Percentiles rank a stretch among this genome's conserved stretches.
These are phyloP conservation scores for Liopterus haemorrhoidalis DNA, from an alignment of 2,888 invertebrate genomes.

Conservation along the genomic window DNA sequence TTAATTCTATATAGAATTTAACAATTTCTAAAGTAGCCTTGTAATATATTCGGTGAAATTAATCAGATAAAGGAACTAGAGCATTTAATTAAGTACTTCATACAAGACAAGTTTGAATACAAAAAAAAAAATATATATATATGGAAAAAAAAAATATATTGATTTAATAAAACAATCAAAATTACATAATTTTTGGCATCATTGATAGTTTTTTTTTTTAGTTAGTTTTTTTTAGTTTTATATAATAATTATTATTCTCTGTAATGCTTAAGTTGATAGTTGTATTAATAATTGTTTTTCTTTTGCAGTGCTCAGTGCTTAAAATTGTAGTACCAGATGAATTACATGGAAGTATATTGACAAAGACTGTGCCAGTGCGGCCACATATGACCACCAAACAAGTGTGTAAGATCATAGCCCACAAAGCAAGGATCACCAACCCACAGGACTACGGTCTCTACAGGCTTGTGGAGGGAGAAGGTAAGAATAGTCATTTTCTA, in stretches of 20 bases:
- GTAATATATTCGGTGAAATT: no score
- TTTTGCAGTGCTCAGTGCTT: conserved; percentile 61
- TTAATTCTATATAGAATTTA: no score
- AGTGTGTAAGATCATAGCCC: conserved; percentile 90
- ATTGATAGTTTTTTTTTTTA: no score
- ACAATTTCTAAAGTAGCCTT: no score
- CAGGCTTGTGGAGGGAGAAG: conserved; percentile 83
- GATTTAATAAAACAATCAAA: no score
- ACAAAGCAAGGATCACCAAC: conserved; percentile 91
- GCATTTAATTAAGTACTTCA: no score
- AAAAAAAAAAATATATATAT: no score
- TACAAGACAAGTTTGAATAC: no score
- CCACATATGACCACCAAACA: conserved; percentile 91
- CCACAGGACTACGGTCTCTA: conserved; percentile 94
- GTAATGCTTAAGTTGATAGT: conserved; percentile 9
- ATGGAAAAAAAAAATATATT: no score
- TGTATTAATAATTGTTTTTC: conserved; percentile 24
- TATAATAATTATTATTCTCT: neutral
- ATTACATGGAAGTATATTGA: conserved; percentile 82
- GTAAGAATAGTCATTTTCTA: conserved; percentile 49
- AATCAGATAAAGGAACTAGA: no score
- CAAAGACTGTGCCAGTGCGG: conserved; percentile 86
- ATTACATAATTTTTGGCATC: no score
- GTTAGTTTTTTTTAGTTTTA: neutral
- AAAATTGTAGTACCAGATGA: conserved; percentile 93